Base-by-base conservation (phyloP, 2,797 vertebrate genomes). In the Gymnocypris eckloni region DNA sequence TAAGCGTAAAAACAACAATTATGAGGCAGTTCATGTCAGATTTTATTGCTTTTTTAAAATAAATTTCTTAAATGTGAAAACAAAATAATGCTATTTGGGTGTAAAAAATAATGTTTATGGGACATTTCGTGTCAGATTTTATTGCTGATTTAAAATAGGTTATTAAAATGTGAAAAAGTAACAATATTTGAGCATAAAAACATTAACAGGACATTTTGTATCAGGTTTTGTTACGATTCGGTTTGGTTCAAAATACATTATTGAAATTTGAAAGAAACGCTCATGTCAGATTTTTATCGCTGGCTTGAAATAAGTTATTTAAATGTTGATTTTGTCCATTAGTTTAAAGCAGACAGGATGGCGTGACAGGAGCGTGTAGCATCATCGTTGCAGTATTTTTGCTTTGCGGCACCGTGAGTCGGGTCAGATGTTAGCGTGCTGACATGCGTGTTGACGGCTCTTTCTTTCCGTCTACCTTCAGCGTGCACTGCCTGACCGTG, bases 401-500 rank as follows among this genome's bases (percentile, higher is more conserved):
- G 80, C 39, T 79, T 64, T 56, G 50, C 11, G 28, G 73, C 37
- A 50, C 50, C 18, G 13, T 16, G 41, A 72, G 70, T 72, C 11
- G 6, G 28, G 70, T 25, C 71, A 48, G 71, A 13, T 28, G 71
- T 73, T 48, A 73, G 50, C 18, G 18, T 79, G 64, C 64, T 8
- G 39, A 61, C 37, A 43, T 43, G 56, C 39, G 28, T 61, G 56
- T n/a, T 61, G 45, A 2, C 16, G 16, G 39, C 50, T 22, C 41
- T 45, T 41, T 25, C 11, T 77, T 18, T 71, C 13, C 1, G 28
- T 56, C 75, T 98, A 98, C 98, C 98, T 98, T 98, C 89, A 93
- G 95, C 93, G 97, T 98, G 94, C 97, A 97, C 95, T 98, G 98
- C 90, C 97, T 96, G 94, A 99, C 97, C 88, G 98, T 99, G 95